Evolutionary conservation across 2,113 vertebrate genomes (phyloP), one percentile per base, ranked within the genome.

Genomic region (Sigmodon hispidus): DNA sequence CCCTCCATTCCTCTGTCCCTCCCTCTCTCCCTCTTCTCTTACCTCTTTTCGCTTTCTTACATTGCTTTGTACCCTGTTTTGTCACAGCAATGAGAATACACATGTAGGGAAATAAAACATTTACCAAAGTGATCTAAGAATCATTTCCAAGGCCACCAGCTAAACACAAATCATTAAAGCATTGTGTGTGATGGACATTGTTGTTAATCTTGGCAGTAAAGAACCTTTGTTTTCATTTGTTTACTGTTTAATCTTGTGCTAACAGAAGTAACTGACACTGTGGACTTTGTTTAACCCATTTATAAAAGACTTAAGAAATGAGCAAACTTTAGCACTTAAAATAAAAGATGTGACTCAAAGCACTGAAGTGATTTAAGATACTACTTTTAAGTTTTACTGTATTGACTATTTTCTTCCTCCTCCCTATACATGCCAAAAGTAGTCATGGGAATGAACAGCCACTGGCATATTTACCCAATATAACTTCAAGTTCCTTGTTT

Each of bases 231-330:
- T 57, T 34, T 86, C 16, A 76, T n/a, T 8, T 36, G 24, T 89
- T n/a, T 75, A 73, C 87, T 50, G 59, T 31, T 73, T 16, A 29
- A 40, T 79, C 90, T 89, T 89, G n/a, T 92, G 22, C 43, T 55
- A 84, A 57, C 48, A 31, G 34, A 89, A 89, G 10, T 52, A 50
- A 83, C 0, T 65, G 34, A 75, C 21, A 9, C 43, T 93, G 50
- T 69, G 21, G 48, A 59, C 17, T 77, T 81, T 19, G 31, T 59
- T 43, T 9, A 77, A 73, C 2, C 36, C 70, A 70, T 83, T 92
- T 90, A 75, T 45, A 81, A 92, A 89, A 75, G 29, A 26, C 50
- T 52, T 52, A 16, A 76, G 59, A 88, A 7, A 36, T 80, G 55
- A 43, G 5, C 31, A 95, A 52, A 7, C 59, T 89, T 77, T 89